Evolutionary conservation across 2,888 invertebrate genomes (phyloP), one percentile per base, ranked within the genome.

Genomic region (Xestia rhomboidea): DNA sequence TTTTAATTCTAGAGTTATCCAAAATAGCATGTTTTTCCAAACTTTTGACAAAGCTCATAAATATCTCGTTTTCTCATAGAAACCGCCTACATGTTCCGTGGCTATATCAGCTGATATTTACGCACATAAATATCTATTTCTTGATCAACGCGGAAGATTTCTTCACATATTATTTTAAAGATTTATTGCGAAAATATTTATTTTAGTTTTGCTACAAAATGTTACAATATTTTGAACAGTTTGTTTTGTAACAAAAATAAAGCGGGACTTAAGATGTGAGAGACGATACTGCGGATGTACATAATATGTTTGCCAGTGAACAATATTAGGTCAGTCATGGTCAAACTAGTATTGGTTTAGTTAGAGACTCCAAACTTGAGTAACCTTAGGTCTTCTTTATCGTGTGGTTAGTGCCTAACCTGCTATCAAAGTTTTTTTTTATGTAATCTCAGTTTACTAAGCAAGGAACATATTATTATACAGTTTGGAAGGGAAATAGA

Each of bases 81-180:
- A 27, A 15, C 34, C 74, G 27, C 70, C 82, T 41, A 83, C 79
- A 60, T 4, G 24, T 49, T 73, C 69, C 67, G 18, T 38, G 18
- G 38, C 38, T 44, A 27, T 49, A 72, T 57, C 69, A 68, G 69
- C 30, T 67, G 30, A 60, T 75, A 70, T 34, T 27, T 44, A 60
- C 63, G 60, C 30, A 44, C 64, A 64, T 64, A 64, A 41, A 15
- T 41, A 30, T 76, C 46, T 84, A 73, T 84, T 84, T 83, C 15
- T 73, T 67, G 49, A 62, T 0, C 41, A 72, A 84, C 76, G 24
- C 81, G 84, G 83, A 83, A 83, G 69, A 76, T 70, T 41, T 54
- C 18, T 64, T 54, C 24, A 21, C n/a, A 34, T 44, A 68, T 74
- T 63, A 57, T 64, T 41, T 64, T 41, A 18, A 64, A 82, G 24